Evolutionary conservation across 1,140 invertebrate species (phyloP).

Genomic region (Drosophila funebris): DNA sequence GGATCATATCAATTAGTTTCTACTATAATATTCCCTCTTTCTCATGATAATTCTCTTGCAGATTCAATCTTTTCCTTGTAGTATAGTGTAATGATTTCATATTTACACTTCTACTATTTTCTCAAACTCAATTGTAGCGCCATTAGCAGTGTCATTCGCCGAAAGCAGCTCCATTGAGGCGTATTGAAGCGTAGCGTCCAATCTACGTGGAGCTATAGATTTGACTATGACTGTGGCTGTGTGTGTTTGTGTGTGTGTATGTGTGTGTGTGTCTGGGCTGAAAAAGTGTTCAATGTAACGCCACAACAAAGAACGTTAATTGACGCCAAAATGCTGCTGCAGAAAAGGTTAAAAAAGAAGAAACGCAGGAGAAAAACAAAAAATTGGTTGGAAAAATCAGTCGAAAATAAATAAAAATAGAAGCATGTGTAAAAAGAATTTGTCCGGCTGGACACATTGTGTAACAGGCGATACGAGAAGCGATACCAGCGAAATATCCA

Average conservation of each 20-base stretch:
- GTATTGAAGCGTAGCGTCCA: constrained; percentile 74
- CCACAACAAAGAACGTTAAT: constrained; percentile 83
- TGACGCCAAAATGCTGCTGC: constrained; percentile 74
- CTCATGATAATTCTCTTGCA: no score
- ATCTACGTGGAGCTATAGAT: constrained; percentile 62
- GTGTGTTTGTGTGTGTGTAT: no score
- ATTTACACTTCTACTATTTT: neutral
- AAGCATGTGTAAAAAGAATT: constrained; percentile 62
- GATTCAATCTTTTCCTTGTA: no score
- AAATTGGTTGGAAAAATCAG: constrained; percentile 9
- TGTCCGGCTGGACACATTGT: constrained; percentile 58
- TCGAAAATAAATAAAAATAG: constrained; percentile 22
- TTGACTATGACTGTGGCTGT: constrained; percentile 46
- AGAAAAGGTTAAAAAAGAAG: constrained; percentile 43
- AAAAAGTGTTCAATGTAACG: constrained; percentile 83
- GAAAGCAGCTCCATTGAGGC: constrained; percentile 36
- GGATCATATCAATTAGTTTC: no score
- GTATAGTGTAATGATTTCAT: neutral
- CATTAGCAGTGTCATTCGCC: neutral
- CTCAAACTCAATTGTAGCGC: constrained; percentile 9
- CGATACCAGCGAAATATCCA: constrained; percentile 22
- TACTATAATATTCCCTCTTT: no score
- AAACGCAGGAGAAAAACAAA: constrained; percentile 31
- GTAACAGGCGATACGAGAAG: constrained; percentile 38
- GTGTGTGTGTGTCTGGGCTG: constrained; percentile 30